Conservation (phyloP, 2,113 vertebrate genomes). For the Aptenodytes patagonicus region DNA sequence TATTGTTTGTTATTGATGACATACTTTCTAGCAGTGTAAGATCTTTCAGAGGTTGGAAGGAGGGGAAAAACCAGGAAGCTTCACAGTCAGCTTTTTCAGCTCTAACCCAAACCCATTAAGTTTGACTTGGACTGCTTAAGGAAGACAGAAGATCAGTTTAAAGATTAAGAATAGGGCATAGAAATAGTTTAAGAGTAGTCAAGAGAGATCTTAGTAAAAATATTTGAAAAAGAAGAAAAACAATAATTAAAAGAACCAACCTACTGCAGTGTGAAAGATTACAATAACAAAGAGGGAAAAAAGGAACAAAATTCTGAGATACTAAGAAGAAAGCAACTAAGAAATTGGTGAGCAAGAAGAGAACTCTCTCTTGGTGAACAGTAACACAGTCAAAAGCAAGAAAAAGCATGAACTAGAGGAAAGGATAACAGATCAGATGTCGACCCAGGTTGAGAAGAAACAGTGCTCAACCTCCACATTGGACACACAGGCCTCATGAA, state of each 20-base stretch:
- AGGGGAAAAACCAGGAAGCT: not conserved
- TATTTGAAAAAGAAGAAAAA: not conserved
- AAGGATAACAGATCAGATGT: accelerated
- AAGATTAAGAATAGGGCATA: not conserved
- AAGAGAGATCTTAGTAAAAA: not conserved
- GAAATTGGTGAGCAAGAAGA: not conserved
- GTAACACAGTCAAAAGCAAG: not conserved
- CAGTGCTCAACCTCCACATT: accelerated
- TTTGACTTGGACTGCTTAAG: not conserved
- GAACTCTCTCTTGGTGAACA: not conserved
- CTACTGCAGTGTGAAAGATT: not conserved
- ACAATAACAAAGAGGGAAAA: accelerated
- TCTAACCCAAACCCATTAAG: not conserved
- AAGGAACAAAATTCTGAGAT: not conserved
- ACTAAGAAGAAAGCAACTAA: not conserved
- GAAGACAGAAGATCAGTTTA: not conserved
- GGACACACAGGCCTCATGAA: not conserved
- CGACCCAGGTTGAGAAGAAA: not conserved
- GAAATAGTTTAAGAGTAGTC: not conserved
- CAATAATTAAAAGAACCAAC: not conserved
- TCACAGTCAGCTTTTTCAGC: not conserved
- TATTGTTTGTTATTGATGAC: not conserved
- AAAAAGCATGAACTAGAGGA: not conserved
- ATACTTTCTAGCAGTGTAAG: not conserved
- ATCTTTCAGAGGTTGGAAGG: not conserved